Base-by-base conservation (phyloP, 2,113 vertebrate species). In the Osmerus mordax region DNA sequence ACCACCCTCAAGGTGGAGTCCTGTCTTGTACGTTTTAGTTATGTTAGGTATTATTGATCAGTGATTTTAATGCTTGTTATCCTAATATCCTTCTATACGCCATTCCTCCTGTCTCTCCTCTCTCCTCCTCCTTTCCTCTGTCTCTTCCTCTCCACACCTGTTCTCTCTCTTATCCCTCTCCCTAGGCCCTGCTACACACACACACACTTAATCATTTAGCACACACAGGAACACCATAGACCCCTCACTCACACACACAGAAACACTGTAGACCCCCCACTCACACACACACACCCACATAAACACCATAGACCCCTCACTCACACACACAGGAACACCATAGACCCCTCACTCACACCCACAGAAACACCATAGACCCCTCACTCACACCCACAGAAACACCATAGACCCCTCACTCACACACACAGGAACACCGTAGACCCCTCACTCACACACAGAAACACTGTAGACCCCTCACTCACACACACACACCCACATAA, bases 11-110 rank as follows among this genome's bases (percentile, higher is more conserved):
- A 85, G 69, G 84, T 81, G 82, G 88, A 82, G 84, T 88, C 76
- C 83, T 89, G 85, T 78, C 80, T 86, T 67, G 87, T 91, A 80
- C 87, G 85, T 88, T 92, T 87, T 90, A 86, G 86, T 91, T 90
- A 19, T 15, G 23, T 83, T 91, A 86, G 88, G 79, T 88, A 84
- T 86, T 29, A 62, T 89, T 90, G 82, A 89, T 90, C 84, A 84
- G 83, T 89, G 79, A 86, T 88, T 88, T 88, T 84, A 85, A 86
- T 88, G 84, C 87, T 89, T 90, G 81, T 84, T 86, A 84, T 83
- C 84, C 88, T 87, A 84, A 80, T 83, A 70, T 73, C 59, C 70
- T 68, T 65, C 55, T 72, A 51, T 80, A 76, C 67, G 15, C 59
- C 76, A 76, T 21, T 15, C 61, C 81, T 72, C 78, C 81, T 23